Evolutionary conservation across 2,113 vertebrate species (phyloP).

Genomic region (Camelus dromedarius): DNA sequence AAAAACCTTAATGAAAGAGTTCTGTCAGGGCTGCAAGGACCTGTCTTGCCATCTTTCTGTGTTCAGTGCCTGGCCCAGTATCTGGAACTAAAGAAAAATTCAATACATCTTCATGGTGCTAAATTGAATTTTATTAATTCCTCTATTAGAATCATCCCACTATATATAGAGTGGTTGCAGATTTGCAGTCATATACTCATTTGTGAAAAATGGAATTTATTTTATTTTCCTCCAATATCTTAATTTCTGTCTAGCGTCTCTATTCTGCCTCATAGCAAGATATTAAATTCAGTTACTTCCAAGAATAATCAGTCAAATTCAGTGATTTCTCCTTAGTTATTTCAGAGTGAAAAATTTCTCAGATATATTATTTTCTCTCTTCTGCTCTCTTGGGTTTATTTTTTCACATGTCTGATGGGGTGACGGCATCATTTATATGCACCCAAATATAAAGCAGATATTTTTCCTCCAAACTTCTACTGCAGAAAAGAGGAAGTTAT

Average conservation of each 20-base stretch:
- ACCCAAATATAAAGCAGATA: neutral
- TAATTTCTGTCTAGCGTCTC: neutral
- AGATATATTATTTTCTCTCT: constrained; percentile 5
- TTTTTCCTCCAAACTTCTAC: neutral
- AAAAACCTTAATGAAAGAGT: neutral
- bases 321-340: neutral
- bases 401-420: neutral
- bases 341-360: neutral
- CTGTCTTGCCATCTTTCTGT: neutral
- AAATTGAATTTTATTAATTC: neutral
- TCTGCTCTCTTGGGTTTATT: neutral
- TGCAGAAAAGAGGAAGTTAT: neutral
- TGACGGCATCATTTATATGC: constrained; percentile 1
- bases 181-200: neutral
- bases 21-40: neutral
- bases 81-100: neutral
- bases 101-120: neutral
- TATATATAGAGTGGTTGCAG: neutral
- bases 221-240: constrained; percentile 22
- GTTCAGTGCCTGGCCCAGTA: neutral
- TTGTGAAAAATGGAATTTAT: constrained; percentile 27
- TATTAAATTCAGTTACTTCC: constrained; percentile 36
- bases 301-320: neutral
- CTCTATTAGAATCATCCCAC: neutral
- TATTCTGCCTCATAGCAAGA: neutral